phyloP scores from a whole-genome alignment of 2,113 vertebrate genomes.

The Gymnogyps californianus region DNA sequence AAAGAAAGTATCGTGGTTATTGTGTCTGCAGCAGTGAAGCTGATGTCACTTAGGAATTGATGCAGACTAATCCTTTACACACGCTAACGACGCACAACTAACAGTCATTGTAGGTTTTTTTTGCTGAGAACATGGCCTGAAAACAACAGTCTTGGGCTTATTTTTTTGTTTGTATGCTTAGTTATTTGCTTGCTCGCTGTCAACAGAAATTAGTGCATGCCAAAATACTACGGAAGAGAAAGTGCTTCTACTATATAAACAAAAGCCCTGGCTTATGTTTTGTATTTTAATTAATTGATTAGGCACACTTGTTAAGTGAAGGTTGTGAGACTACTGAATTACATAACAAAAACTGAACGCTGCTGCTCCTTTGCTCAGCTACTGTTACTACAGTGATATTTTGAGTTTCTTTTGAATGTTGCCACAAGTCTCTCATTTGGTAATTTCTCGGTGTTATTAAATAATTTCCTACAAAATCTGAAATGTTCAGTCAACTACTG shows the following conservation, averaged over 20 bases:
- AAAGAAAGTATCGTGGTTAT: no score
- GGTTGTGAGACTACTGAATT: not conserved
- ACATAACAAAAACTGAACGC: not conserved
- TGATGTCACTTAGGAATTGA: not conserved
- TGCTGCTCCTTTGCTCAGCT: not conserved
- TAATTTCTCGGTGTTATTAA: not conserved
- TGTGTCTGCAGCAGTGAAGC: not conserved
- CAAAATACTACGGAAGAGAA: not conserved
- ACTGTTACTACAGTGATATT: not conserved
- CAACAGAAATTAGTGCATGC: not conserved
- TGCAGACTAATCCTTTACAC: not conserved
- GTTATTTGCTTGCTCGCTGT: not conserved
- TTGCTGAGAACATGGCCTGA: not conserved
- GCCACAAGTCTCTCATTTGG: not conserved
- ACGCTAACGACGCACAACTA: not conserved
- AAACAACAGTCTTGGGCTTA: not conserved
- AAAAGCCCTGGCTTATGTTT: not conserved
- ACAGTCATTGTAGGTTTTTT: not conserved
- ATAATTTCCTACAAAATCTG: not conserved
- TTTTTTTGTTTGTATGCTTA: not conserved
- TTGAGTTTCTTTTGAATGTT: not conserved
- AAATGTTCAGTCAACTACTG: not conserved
- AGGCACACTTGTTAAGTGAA: not conserved
- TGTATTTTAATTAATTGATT: not conserved
- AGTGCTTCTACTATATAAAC: not conserved